Conservation (phyloP, 2,888 invertebrate species). For the Venusia cambrica region DNA sequence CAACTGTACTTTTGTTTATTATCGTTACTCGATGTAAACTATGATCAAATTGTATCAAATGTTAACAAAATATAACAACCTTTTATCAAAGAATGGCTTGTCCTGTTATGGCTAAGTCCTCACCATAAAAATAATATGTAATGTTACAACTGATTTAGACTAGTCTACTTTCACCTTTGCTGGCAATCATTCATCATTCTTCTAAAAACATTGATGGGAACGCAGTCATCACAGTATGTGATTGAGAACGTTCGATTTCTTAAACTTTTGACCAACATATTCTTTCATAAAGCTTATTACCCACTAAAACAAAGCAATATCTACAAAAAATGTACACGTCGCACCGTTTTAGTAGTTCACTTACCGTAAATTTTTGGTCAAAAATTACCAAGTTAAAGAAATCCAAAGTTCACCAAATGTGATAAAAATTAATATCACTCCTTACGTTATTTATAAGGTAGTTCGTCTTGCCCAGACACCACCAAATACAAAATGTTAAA, state of each 20-base stretch:
- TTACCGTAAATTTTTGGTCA: no score
- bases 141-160: slow-evolving; percentile 37
- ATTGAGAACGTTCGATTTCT: slow-evolving; percentile 13
- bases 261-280: background rate
- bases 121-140: slow-evolving; percentile 35
- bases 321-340: no score
- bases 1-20: slow-evolving; percentile 72
- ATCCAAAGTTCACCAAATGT: slow-evolving; percentile 19
- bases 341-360: no score
- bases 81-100: slow-evolving; percentile 49
- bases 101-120: slow-evolving; percentile 46
- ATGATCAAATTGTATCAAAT: slow-evolving; percentile 64
- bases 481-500: slow-evolving; percentile 5
- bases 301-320: no score
- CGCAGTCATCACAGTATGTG: slow-evolving; percentile 38
- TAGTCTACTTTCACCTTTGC: slow-evolving; percentile 36
- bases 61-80: slow-evolving; percentile 63
- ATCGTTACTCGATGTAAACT: slow-evolving; percentile 74
- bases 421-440: slow-evolving; percentile 28
- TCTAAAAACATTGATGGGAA: slow-evolving; percentile 38
- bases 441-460: slow-evolving; percentile 24
- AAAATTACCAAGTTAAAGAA: no score
- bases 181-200: slow-evolving; percentile 29
- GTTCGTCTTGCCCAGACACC: slow-evolving; percentile 19
- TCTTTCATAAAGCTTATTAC: no score